A percentile compares a stretch with the other conserved stretches of the same genome.
Evolutionary conservation across 2,888 invertebrate genomes (phyloP).

Genomic region (Vandiemenella viatica): DNA sequence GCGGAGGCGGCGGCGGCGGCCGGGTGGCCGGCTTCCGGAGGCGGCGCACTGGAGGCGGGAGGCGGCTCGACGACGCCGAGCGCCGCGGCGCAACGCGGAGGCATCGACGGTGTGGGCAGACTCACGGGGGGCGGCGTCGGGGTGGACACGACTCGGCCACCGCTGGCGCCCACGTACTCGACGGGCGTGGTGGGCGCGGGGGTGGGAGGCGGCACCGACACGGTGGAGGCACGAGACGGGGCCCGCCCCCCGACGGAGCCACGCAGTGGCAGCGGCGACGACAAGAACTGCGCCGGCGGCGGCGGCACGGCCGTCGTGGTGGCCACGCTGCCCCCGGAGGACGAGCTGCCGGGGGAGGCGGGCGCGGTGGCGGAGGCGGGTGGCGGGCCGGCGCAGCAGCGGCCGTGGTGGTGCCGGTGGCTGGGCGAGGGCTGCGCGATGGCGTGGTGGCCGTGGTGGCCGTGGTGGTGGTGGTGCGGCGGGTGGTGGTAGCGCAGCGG

Average conservation of each 20-base stretch:
- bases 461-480: slow-evolving; percentile 32
- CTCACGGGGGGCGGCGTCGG: not conserved
- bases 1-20: not conserved
- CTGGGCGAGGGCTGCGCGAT: slow-evolving; percentile 11
- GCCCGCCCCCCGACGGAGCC: too few species aligned
- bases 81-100: not conserved
- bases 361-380: slow-evolving; percentile 35
- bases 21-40: not conserved
- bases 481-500: slow-evolving; percentile 15
- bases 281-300: slow-evolving; percentile 6
- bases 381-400: slow-evolving; percentile 24
- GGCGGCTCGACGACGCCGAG: not conserved
- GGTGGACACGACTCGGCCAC: slow-evolving; percentile 19
- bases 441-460: slow-evolving; percentile 23
- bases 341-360: slow-evolving; percentile 1
- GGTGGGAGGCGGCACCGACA: slow-evolving; percentile 2
- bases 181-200: slow-evolving; percentile 28
- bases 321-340: not conserved
- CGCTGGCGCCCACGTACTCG: slow-evolving; percentile 48
- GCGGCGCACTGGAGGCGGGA: not conserved
- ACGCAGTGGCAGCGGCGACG: slow-evolving; percentile 9
- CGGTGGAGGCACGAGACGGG: slow-evolving; percentile 5
- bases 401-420: slow-evolving; percentile 10
- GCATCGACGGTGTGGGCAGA: not conserved
- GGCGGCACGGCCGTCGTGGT: slow-evolving; percentile 8